Evolutionary conservation across 2,888 invertebrate genomes (phyloP).

Genomic region (Ectobius pallidus): DNA sequence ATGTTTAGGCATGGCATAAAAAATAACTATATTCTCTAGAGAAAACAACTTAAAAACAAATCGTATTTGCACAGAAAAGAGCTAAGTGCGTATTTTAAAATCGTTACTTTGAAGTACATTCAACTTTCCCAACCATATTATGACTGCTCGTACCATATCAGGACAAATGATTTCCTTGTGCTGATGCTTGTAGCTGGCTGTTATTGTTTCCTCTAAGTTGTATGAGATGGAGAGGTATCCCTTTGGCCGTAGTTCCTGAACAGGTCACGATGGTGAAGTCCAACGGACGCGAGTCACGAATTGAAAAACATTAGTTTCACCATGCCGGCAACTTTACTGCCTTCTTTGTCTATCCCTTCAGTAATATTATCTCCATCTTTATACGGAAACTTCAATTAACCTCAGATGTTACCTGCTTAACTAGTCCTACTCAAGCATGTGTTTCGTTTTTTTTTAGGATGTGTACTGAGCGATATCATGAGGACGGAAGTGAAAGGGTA

Average conservation of each 20-base stretch:
- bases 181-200: no score
- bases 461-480: no score
- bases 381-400: slow-evolving; percentile 41
- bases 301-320: slow-evolving; percentile 7
- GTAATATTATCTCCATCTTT: slow-evolving; percentile 36
- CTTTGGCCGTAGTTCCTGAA: slow-evolving; percentile 5
- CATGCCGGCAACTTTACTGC: background rate
- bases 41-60: no score
- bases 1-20: no score
- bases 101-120: background rate
- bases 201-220: background rate
- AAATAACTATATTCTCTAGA: no score
- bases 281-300: slow-evolving; percentile 33
- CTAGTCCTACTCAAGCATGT: background rate
- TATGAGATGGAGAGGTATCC: no score
- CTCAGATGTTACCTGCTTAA: slow-evolving; percentile 26
- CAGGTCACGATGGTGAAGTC: slow-evolving; percentile 24
- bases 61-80: no score
- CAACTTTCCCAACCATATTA: background rate
- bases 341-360: slow-evolving; percentile 1
- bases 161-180: background rate
- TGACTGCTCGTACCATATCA: background rate
- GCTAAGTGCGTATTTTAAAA: no score
- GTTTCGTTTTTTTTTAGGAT: no score
- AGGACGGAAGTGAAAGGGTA: no score